Conservation (phyloP, 2,888 invertebrate species). For the Pimpla rufipes region DNA sequence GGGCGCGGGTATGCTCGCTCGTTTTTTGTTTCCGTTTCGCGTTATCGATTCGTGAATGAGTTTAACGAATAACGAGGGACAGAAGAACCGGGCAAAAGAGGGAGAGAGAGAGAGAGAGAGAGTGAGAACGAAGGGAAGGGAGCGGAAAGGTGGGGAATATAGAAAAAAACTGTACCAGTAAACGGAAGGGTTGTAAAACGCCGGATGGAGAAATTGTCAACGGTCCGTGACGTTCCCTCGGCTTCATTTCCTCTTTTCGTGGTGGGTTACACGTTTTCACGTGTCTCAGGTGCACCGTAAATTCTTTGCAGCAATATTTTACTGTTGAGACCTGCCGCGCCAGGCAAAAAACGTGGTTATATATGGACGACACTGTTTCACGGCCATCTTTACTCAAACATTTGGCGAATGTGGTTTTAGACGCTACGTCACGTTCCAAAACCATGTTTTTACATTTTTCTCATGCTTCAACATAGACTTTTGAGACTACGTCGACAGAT, state of each 20-base stretch:
- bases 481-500: no score
- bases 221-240: slow-evolving; percentile 47
- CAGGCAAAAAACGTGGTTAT: background rate
- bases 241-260: slow-evolving; percentile 44
- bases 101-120: slow-evolving; percentile 32
- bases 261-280: slow-evolving; percentile 1
- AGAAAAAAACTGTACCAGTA: slow-evolving; percentile 40
- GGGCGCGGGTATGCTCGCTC: slow-evolving; percentile 42
- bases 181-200: slow-evolving; percentile 67
- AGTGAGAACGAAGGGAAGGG: slow-evolving; percentile 39
- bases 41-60: slow-evolving; percentile 60
- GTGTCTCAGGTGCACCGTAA: background rate
- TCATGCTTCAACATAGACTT: no score
- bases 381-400: background rate
- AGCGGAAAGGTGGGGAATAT: slow-evolving; percentile 29
- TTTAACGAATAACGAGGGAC: slow-evolving; percentile 33
- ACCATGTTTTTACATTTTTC: no score
- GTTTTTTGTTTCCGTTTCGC: slow-evolving; percentile 50
- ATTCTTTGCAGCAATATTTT: background rate
- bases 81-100: slow-evolving; percentile 15
- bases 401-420: background rate
- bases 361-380: slow-evolving; percentile 1
- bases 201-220: slow-evolving; percentile 63
- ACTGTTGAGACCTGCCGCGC: background rate
- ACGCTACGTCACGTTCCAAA: background rate